These are phyloP conservation scores for Nyctibius grandis DNA, from an alignment of 2,797 vertebrate species.

Conservation along the genomic window DNA sequence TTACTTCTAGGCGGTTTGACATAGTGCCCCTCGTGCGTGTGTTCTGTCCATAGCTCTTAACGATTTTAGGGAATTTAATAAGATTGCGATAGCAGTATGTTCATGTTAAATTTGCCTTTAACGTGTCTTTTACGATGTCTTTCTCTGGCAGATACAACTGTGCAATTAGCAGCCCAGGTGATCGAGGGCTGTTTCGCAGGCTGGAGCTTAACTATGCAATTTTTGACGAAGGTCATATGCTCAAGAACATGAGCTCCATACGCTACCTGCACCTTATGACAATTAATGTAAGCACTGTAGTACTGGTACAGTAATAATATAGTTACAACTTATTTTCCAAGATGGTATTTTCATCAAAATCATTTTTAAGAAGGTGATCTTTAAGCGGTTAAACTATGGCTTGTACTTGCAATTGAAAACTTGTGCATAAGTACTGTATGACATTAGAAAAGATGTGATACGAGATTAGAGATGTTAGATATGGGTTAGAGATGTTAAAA, in stretches of 20 bases:
- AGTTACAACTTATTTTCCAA: not conserved
- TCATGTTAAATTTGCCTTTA: not conserved
- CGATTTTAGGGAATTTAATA: not conserved
- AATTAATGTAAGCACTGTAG: conserved; percentile 80
- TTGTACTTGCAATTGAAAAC: not conserved
- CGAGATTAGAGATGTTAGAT: too few species aligned
- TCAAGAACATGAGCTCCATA: conserved; percentile 95
- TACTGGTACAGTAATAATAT: not conserved
- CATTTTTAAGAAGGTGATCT: not conserved
- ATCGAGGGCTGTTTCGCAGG: conserved; percentile 90
- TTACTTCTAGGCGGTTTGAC: not conserved
- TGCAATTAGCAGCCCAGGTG: conserved; percentile 87
- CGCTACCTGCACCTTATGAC: conserved; percentile 96
- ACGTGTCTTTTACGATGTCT: not conserved
- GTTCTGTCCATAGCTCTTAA: not conserved
- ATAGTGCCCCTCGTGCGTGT: not conserved
- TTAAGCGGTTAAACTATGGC: not conserved
- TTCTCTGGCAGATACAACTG: conserved; percentile 84
- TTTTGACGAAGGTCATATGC: conserved; percentile 98
- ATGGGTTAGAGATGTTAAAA: too few species aligned
- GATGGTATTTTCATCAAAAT: not conserved
- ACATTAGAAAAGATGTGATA: not conserved
- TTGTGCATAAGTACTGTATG: not conserved
- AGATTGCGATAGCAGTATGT: not conserved
- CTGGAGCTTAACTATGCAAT: conserved; percentile 87